Evolutionary conservation across 1,140 invertebrate species (phyloP), one percentile per base, ranked within the genome.

Genomic region (Diorhabda sublineata): DNA sequence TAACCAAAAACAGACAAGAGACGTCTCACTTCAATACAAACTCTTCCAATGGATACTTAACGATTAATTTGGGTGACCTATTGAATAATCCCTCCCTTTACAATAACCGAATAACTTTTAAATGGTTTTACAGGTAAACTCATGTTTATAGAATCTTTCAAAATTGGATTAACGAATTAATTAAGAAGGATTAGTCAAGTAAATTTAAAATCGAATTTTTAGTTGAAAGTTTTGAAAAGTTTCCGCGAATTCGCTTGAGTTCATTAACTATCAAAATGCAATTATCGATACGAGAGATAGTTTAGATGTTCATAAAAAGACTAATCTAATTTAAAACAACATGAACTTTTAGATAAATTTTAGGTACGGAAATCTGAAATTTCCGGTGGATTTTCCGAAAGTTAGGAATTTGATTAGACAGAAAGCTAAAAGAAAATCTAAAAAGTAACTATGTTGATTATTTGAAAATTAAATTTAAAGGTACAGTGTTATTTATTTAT

Each of bases 201-300:
- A 52, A 52, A 4, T 52, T 52, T 6, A 52, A 52, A 52, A 52
- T 52, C 47, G 47, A 52, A 3, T 52, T 52, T 52, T 52, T 52
- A 52, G 47, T 4, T 4, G 47, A n/a, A 52, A 52, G 26, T 52
- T 52, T 8, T 2, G 47, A 52, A 52, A 52, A 52, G 47, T 52
- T 52, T 52, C 4, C 47, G 2, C 3, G 3, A 52, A 52, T 52
- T n/a, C 47, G 47, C 47, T 52, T n/a, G 47, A 52, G 47, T 52
- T 52, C 47, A 52, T 52, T 52, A 52, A 52, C 47, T 52, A 52
- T 52, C 47, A 52, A n/a, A 52, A 52, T 52, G 47, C 47, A 52
- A 52, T 52, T 52, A 52, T 52, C n/a, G 47, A 52, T 52, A 8
- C 47, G 6, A 8, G 6, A n/a, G 47, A 52, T 52, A 52, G 47